Conservation (phyloP, 2,113 vertebrate genomes). For the Laterallus jamaicensis region DNA sequence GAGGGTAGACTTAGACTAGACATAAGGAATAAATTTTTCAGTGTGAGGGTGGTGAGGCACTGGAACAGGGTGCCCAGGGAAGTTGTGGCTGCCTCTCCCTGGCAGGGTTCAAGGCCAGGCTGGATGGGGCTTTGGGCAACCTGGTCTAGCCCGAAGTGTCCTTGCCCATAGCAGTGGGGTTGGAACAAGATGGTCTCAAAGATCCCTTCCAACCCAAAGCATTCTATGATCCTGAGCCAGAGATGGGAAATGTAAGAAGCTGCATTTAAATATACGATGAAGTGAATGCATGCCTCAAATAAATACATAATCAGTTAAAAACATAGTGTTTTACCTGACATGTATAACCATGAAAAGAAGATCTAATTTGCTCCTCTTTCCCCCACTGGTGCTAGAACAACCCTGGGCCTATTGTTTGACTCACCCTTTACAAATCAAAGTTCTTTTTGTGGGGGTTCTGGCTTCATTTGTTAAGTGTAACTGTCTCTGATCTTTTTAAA, state of each 20-base stretch:
- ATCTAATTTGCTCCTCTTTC: background rate
- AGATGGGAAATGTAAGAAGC: background rate
- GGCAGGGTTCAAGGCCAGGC: too few relatives aligned
- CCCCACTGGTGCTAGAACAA: background rate
- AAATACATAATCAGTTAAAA: background rate
- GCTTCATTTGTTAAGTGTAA: background rate
- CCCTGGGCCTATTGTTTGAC: background rate
- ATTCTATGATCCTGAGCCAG: background rate
- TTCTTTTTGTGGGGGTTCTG: background rate
- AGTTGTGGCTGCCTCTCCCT: too few relatives aligned
- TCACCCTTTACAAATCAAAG: background rate
- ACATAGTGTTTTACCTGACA: background rate
- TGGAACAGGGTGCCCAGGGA: too few relatives aligned
- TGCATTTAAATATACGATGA: background rate
- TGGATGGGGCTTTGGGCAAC: too few relatives aligned
- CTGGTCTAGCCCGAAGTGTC: too few relatives aligned
- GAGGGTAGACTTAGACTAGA: too few relatives aligned
- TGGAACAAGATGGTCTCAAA: too few relatives aligned
- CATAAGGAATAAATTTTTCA: too few relatives aligned
- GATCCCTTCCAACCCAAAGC: too few relatives aligned
- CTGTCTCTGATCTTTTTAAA: background rate
- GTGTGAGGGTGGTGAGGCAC: too few relatives aligned
- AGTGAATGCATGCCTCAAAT: background rate
- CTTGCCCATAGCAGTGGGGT: too few relatives aligned
- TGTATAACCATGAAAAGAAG: background rate